phyloP scores from a whole-genome alignment of 2,888 invertebrate genomes.

The Lacanobia oleracea region DNA sequence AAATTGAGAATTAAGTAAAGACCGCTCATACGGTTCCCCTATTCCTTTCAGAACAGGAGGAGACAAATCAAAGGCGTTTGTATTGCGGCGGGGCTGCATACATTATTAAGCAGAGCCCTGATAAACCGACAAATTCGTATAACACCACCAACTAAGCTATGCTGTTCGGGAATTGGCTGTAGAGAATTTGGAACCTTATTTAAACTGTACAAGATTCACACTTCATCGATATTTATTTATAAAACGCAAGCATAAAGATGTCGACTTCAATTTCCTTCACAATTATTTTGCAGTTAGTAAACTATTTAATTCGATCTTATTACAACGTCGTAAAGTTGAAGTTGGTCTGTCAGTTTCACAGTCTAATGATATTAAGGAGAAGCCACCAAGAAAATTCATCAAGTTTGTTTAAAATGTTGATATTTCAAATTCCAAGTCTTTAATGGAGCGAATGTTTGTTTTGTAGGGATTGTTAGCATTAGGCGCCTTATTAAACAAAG shows the following conservation, averaged over 20 bases:
- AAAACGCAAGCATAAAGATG: constrained; percentile 38
- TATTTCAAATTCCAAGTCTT: constrained; percentile 75
- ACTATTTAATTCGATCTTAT: constrained; percentile 45
- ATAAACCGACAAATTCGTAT: constrained; percentile 74
- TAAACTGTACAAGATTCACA: constrained; percentile 21
- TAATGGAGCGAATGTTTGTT: constrained; percentile 74
- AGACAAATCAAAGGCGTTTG: constrained; percentile 82
- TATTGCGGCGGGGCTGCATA: constrained; percentile 78
- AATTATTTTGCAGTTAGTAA: constrained; percentile 47
- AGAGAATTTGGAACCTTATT: constrained; percentile 23
- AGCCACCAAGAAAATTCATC: constrained; percentile 66
- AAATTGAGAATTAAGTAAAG: not conserved
- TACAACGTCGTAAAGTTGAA: constrained; percentile 45
- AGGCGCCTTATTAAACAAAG: constrained; percentile 65
- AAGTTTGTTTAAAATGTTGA: constrained; percentile 76
- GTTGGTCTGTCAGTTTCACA: constrained; percentile 32
- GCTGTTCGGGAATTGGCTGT: not conserved
- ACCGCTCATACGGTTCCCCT: constrained; percentile 42
- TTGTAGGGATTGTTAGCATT: constrained; percentile 66
- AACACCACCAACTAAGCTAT: constrained; percentile 50
- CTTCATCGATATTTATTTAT: not conserved
- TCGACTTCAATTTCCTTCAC: constrained; percentile 51
- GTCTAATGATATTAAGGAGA: not conserved
- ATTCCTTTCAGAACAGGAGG: constrained; percentile 65
- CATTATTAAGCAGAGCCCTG: constrained; percentile 78